Evolutionary conservation across 2,113 vertebrate species (phyloP), one percentile per base, ranked within the genome.

Genomic region (Rhegmatorhina hoffmannsi): DNA sequence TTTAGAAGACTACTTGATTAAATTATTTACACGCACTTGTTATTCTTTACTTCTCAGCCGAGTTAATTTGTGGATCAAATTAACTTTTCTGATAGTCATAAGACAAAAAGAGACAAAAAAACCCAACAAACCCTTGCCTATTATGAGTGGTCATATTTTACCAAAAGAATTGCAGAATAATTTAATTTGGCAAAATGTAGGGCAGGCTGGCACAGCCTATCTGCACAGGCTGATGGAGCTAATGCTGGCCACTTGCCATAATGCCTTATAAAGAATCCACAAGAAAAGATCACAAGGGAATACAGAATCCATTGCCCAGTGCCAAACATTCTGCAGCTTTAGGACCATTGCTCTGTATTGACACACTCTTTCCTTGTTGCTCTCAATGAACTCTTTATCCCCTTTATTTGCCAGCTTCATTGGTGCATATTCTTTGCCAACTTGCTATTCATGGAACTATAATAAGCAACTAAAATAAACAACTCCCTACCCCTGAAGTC

Each of bases 341-440:
- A 93, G 94, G 93, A 64, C 88, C 74, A 68, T 62, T 92, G 75
- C 85, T 90, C 81, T 91, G 80, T 55, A 90, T 34, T 77, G 78
- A 93, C 92, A 95, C 26, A 87, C 85, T 50, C 80, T 84, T 56
- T 94, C 74, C 75, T 63, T 96, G 86, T 96, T 84, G 24, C 70
- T 94, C 79, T 97, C 96, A 97, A 96, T 92, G 79, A 95, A 97
- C 80, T 93, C 93, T 86, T 95, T 96, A 91, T 96, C 34, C 77
- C 26, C 52, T 82, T 78, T 90, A 83, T 75, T 95, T 91, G 76
- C 69, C 55, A 89, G 87, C 78, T 95, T 87, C 84, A 73, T 34
- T 89, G 76, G 72, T 52, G 67, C 80, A 70, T 85, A 28, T 50
- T 93, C 77, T 86, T 55, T 62, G 70, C 89, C 79, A 96, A 40